Evolutionary conservation across 1,140 invertebrate genomes (phyloP), one percentile per base, ranked within the genome.

Genomic region (Heliconius nattereri): DNA sequence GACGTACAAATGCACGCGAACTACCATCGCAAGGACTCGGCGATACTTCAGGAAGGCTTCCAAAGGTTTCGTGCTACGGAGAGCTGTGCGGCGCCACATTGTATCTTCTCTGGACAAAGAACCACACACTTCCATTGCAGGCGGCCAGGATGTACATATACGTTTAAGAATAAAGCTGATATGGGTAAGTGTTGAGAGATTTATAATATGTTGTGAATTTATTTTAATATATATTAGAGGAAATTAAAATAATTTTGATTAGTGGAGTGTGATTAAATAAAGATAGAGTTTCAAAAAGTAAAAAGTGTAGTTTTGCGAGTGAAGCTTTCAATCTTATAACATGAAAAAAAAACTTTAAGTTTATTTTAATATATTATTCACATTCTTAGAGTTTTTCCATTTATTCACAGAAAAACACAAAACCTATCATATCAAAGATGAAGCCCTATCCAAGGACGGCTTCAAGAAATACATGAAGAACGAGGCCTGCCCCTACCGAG

Each of bases 1-100:
- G 99, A 99, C 94, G 99, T 99, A 1, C 99, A 99, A 95, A 99
- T 99, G 99, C 99, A 99, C 92, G 98, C 98, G 3, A 99, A 99
- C 95, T 99, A 99, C 91, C 99, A 99, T 91, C 96, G 98, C 71
- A 99, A 99, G 94, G 98, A 99, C 92, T 98, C 98, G 0, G 98
- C 98, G 16, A 99, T 99, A 85, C 98, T 99, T 74, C 98, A 99
- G 88, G 98, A 99, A 94, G 99, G 98, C 13, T 99, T 98, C 95
- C 98, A 98, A 91, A 94, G 98, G 85, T 98, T 98, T 95, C 95
- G 98, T 23, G 98, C 98, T 1, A 98, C 98, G 0, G 98, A 99
- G 92, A 98, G 98, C 91, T 99, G 98, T 92, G 96, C 96, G 1
- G 97, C 97, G 5, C 95, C 96, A 1, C 96, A 97, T 85, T 99